phyloP scores from a whole-genome alignment of 92 coral and sea anemone species.

The Meandrina meandrites region DNA sequence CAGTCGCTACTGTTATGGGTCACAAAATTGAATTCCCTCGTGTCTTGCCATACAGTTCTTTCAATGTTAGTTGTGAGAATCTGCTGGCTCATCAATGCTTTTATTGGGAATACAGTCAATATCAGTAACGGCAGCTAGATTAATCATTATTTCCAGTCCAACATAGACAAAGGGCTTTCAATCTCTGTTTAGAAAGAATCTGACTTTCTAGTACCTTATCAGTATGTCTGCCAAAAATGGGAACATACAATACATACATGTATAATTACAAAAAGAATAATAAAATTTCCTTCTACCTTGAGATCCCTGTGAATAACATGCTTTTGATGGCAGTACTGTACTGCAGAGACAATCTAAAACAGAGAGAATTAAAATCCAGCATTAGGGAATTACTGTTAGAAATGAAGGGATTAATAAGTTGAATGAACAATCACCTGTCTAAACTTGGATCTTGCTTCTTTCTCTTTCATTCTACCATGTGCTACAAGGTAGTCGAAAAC shows the following conservation, averaged over 20 bases:
- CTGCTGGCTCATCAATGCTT: background rate
- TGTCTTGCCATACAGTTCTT: background rate
- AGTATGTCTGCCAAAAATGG: background rate
- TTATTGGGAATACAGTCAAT: background rate
- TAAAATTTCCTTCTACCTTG: slow-evolving; percentile 54
- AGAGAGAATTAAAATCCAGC: background rate
- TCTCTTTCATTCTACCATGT: slow-evolving; percentile 98
- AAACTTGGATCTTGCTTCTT: slow-evolving; percentile 96
- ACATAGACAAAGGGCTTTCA: background rate
- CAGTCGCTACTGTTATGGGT: background rate
- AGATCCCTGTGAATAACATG: slow-evolving; percentile 97
- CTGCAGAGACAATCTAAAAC: slow-evolving; percentile 94
- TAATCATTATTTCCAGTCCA: background rate
- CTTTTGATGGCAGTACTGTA: slow-evolving; percentile 96
- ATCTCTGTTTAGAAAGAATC: background rate
- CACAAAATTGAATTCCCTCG: background rate
- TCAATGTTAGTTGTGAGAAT: background rate
- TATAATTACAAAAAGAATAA: background rate
- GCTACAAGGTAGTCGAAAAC: slow-evolving; percentile 99
- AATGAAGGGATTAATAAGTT: background rate
- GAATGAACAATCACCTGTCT: slow-evolving; percentile 72
- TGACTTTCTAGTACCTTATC: background rate
- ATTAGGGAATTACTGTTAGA: background rate
- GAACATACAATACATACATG: no score
- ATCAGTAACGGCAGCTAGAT: background rate